Evolutionary conservation across 2,888 invertebrate species (phyloP).

Genomic region (Lucinisca nassula): DNA sequence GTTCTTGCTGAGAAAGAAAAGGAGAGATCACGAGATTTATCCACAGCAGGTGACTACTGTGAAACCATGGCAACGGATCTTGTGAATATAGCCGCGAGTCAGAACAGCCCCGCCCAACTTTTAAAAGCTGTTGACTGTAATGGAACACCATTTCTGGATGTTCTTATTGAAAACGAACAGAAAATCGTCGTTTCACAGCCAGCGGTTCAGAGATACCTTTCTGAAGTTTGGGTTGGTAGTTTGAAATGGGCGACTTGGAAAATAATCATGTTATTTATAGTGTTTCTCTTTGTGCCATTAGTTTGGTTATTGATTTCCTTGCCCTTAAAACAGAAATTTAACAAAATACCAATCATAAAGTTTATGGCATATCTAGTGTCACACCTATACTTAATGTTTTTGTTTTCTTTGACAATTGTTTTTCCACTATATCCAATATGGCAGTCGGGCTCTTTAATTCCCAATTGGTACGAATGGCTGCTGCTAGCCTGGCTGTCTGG

Average conservation of each 20-base stretch:
- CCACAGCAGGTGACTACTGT: conserved; percentile 98
- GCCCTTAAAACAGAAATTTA: conserved; percentile 97
- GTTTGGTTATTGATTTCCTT: conserved; percentile 98
- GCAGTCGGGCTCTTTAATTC: conserved; percentile 90
- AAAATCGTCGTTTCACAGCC: conserved; percentile 98
- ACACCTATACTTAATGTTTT: conserved; percentile 98
- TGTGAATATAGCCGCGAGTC: conserved; percentile 96
- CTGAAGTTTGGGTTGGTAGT: conserved; percentile 98
- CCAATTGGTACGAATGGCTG: conserved; percentile 99
- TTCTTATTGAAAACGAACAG: conserved; percentile 99
- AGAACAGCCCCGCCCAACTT: conserved; percentile 97
- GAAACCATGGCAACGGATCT: conserved; percentile 99
- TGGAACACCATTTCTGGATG: conserved; percentile 98
- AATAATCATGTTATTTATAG: conserved; percentile 94
- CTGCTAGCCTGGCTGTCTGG: conserved; percentile 98
- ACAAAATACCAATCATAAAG: conserved; percentile 99
- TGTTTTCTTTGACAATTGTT: conserved; percentile 93
- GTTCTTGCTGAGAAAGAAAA: conserved; percentile 97
- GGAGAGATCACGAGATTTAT: conserved; percentile 98
- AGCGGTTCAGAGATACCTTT: conserved; percentile 97
- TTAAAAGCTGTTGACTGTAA: conserved; percentile 98
- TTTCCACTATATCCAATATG: conserved; percentile 87
- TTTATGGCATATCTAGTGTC: conserved; percentile 99
- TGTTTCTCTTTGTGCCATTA: conserved; percentile 96
- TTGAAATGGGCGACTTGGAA: conserved; percentile 98